These are phyloP conservation scores for Drosophila parthenogenetica DNA, from an alignment of 2,888 invertebrate genomes.

Conservation along the genomic window DNA sequence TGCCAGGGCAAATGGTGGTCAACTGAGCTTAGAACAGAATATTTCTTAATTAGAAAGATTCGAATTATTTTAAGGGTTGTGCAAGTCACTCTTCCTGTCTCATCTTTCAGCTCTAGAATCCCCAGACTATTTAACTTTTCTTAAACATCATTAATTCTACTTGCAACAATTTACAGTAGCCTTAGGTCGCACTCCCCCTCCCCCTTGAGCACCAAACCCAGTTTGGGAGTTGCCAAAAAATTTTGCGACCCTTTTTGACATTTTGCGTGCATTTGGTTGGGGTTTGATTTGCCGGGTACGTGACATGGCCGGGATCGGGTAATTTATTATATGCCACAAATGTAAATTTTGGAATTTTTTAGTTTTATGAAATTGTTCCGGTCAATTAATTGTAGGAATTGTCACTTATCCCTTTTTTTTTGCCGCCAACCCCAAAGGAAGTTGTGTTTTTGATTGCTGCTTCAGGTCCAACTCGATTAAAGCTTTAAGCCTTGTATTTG, in stretches of 20 bases:
- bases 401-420: constrained; percentile 45
- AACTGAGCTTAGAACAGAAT: constrained; percentile 63
- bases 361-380: constrained; percentile 82
- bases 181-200: constrained; percentile 47
- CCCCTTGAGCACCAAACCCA: constrained; percentile 2
- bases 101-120: neutral
- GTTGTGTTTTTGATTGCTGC: constrained; percentile 23
- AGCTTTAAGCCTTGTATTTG: constrained; percentile 48
- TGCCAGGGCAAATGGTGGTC: constrained; percentile 56
- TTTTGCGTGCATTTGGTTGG: constrained; percentile 38
- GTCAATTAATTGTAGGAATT: constrained; percentile 82
- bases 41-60: constrained; percentile 81
- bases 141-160: constrained; percentile 77
- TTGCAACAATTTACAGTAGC: constrained; percentile 67
- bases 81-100: neutral
- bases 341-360: constrained; percentile 64
- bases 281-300: constrained; percentile 47
- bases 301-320: constrained; percentile 74
- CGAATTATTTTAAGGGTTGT: constrained; percentile 65
- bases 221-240: constrained; percentile 40
- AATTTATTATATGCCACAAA: constrained; percentile 74
- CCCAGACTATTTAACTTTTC: constrained; percentile 39
- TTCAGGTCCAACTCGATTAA: constrained; percentile 29
- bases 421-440: constrained; percentile 3
- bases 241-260: constrained; percentile 67